Base-by-base conservation (phyloP, 1,140 invertebrate genomes). In the Drosophila punjabiensis region DNA sequence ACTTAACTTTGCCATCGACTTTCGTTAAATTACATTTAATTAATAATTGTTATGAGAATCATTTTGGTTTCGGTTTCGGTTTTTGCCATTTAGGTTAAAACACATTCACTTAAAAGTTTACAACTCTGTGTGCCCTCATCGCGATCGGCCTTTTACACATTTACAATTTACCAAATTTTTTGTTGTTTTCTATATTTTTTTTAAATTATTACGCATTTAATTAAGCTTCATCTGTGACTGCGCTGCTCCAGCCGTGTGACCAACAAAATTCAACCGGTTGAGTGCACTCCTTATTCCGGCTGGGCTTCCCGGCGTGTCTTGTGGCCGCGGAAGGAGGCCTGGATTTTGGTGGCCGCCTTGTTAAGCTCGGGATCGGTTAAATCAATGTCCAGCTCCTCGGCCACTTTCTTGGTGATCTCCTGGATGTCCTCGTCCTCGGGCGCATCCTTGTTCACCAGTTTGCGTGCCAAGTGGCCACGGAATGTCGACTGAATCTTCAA, bases 401-500 rank as follows among this genome's bases (percentile, higher is more conserved):
- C 94, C 88, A 93, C 93, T 75, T 93, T 93, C 61, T 93, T 93
- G 67, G 93, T 93, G 64, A 93, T 93, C 75, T 93, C 92, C 76
- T 93, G 80, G 20, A 93, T 92, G 61, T 94, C 93, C 58, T 94
- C 81, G 80, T 94, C 88, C 93, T 94, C 82, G 87, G 92, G 80
- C 92, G 86, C 89, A 24, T 88, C 90, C 68, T 94, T 93, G 60
- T 93, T 93, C 37, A 96, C 95, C 78, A 96, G 94, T 91, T 98
- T 98, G 92, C 97, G 95, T 47, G 96, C 95, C 95, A 98, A 96
- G 94, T 98, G 97, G 52, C 98, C 97, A 76, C 97, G 95, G 94
- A 98, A 98, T 47, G 97, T 97, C 4, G 97, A 97, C 93, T 99
- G 98, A 88, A 98, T 98, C 94, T 98, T 98, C 39, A 96, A 96